These are phyloP conservation scores for Pollicipes pollicipes DNA, from an alignment of 1,140 invertebrate species.

Conservation along the genomic window DNA sequence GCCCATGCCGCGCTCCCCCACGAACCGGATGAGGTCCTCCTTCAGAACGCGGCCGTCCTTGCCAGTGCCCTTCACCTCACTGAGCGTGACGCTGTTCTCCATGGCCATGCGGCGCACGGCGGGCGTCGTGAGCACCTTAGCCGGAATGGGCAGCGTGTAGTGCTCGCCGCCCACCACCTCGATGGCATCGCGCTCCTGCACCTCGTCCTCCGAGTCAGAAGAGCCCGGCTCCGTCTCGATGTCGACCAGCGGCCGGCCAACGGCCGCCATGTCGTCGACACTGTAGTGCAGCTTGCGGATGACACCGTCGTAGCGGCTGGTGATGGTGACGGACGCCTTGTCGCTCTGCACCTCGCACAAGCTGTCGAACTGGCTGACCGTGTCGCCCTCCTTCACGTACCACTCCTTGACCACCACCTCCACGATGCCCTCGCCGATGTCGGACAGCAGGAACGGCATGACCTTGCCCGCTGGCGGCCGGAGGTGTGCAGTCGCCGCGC, in stretches of 20 bases:
- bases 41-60: constrained; percentile 83
- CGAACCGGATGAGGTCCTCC: constrained; percentile 71
- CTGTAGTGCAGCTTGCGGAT: constrained; percentile 66
- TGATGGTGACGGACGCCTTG: constrained; percentile 96
- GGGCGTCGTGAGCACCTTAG: constrained; percentile 74
- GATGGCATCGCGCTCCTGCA: constrained; percentile 21
- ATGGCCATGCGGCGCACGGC: constrained; percentile 79
- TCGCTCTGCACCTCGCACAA: constrained; percentile 99
- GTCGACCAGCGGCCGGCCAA: constrained; percentile 80
- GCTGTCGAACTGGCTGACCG: constrained; percentile 87
- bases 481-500: background rate
- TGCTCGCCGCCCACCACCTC: background rate
- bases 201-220: constrained; percentile 28
- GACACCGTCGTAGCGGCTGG: constrained; percentile 84
- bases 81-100: constrained; percentile 63
- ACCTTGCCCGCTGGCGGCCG: constrained; percentile 6
- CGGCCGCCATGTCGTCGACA: constrained; percentile 69
- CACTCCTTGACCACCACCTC: constrained; percentile 97
- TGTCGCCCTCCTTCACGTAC: constrained; percentile 89
- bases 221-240: constrained; percentile 37
- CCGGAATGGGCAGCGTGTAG: constrained; percentile 4
- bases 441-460: constrained; percentile 73
- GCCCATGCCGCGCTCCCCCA: constrained; percentile 30
- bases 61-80: constrained; percentile 59
- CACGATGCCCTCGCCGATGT: constrained; percentile 96